These are phyloP conservation scores for Crotalus helleri DNA, from an alignment of 2,113 vertebrate genomes.

Conservation along the genomic window DNA sequence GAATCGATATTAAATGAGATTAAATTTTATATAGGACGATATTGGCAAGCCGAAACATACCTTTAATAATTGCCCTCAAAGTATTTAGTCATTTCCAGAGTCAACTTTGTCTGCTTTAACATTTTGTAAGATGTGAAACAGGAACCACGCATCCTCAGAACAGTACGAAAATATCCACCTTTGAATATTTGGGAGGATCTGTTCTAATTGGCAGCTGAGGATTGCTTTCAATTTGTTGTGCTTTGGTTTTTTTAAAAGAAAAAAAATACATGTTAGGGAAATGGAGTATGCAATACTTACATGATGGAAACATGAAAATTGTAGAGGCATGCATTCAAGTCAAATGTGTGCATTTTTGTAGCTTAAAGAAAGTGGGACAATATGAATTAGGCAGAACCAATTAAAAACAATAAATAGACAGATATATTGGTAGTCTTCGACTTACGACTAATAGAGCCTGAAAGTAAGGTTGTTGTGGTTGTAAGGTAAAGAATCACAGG, in stretches of 20 bases:
- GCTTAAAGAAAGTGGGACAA: background rate
- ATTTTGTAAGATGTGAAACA: slow-evolving; percentile 17
- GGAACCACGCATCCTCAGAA: slow-evolving; percentile 6
- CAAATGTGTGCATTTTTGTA: background rate
- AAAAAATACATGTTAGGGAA: background rate
- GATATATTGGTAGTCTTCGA: background rate
- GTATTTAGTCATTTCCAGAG: slow-evolving; percentile 71
- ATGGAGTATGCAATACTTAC: background rate
- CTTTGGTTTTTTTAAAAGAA: accelerated
- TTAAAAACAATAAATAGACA: background rate
- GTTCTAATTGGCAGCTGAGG: background rate
- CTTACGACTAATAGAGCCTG: too few relatives aligned
- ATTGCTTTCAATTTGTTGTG: background rate
- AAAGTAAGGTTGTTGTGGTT: too few relatives aligned
- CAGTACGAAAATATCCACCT: background rate
- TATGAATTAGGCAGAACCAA: background rate
- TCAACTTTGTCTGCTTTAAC: slow-evolving; percentile 33
- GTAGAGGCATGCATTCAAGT: background rate
- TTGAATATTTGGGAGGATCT: background rate
- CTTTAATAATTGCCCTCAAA: slow-evolving; percentile 54
- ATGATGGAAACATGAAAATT: background rate
- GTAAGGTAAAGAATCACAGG: too few relatives aligned
- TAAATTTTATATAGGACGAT: slow-evolving; percentile 69
- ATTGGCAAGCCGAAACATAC: slow-evolving; percentile 56
- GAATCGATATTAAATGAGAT: slow-evolving; percentile 64